Percentiles rank a stretch among this genome's conserved stretches.
Evolutionary conservation across 37 sponge, comb jelly and placozoan species (phyloP).

Genomic region (Aphrocallistes beatrix): DNA sequence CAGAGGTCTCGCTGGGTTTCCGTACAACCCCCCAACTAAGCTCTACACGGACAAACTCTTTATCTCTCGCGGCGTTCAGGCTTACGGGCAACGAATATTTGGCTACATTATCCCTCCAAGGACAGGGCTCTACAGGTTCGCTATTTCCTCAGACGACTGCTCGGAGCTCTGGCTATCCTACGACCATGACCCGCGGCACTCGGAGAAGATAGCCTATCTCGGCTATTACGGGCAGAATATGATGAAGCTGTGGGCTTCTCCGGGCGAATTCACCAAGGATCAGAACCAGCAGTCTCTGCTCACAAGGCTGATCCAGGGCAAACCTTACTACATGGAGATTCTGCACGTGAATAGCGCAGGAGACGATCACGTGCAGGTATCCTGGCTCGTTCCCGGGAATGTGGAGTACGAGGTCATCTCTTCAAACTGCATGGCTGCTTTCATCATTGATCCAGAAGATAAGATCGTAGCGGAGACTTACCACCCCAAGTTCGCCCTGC

Average conservation of each 20-base stretch:
- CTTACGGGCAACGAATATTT: slow-evolving; percentile 25
- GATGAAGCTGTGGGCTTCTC: neutral
- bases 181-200: slow-evolving; percentile 24
- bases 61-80: slow-evolving; percentile 1
- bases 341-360: slow-evolving; percentile 21
- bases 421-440: neutral
- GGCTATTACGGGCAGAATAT: slow-evolving; percentile 5
- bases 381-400: neutral
- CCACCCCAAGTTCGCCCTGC: neutral
- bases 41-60: neutral
- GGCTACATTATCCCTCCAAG: slow-evolving; percentile 20
- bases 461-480: neutral
- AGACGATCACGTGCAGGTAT: slow-evolving; percentile 24
- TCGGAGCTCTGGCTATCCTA: slow-evolving; percentile 22
- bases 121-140: slow-evolving; percentile 22
- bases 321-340: slow-evolving; percentile 28
- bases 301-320: neutral
- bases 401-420: neutral
- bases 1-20: slow-evolving; percentile 6
- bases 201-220: slow-evolving; percentile 27
- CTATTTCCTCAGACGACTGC: slow-evolving; percentile 24
- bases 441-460: slow-evolving; percentile 1
- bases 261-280: neutral
- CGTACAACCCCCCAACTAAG: slow-evolving; percentile 7
- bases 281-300: neutral